phyloP scores from a whole-genome alignment of 1,140 invertebrate genomes.

The Zaprionus gabonicus region DNA sequence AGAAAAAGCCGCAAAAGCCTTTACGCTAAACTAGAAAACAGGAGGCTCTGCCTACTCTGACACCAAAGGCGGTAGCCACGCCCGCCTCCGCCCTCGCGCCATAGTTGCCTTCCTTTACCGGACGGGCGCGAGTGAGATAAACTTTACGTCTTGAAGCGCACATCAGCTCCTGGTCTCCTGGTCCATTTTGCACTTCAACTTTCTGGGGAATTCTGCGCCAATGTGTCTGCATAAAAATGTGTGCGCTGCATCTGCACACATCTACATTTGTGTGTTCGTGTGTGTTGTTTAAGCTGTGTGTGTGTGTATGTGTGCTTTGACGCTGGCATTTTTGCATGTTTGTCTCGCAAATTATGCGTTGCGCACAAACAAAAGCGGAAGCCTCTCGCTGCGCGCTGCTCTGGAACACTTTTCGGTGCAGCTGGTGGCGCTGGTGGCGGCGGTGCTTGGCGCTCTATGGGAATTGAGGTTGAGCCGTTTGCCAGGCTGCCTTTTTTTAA shows the following conservation, averaged over 20 bases:
- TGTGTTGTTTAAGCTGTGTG: constrained; percentile 17
- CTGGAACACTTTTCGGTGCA: constrained; percentile 50
- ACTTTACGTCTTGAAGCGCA: constrained; percentile 74
- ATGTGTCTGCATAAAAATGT: constrained; percentile 48
- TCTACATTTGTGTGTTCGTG: constrained; percentile 19
- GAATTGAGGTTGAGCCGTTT: constrained; percentile 8
- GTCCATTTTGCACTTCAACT: constrained; percentile 75
- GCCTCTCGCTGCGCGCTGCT: constrained; percentile 43
- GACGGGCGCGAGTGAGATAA: constrained; percentile 69
- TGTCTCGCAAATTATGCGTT: constrained; percentile 81
- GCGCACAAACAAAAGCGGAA: constrained; percentile 80
- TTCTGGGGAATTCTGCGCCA: constrained; percentile 62
- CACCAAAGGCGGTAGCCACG: background rate
- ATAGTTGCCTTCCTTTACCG: constrained; percentile 50
- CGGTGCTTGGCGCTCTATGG: background rate
- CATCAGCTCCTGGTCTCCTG: constrained; percentile 34
- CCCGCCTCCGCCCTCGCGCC: background rate
- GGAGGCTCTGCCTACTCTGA: background rate
- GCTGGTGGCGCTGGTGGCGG: constrained; percentile 2
- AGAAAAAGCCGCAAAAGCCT: constrained; percentile 60
- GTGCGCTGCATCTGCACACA: background rate
- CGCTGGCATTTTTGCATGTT: constrained; percentile 81
- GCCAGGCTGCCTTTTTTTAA: constrained; percentile 15
- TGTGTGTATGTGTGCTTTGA: constrained; percentile 59
- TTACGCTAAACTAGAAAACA: constrained; percentile 38